Conservation (phyloP, 2,797 vertebrate species). For the Protosalanx chinensis region DNA sequence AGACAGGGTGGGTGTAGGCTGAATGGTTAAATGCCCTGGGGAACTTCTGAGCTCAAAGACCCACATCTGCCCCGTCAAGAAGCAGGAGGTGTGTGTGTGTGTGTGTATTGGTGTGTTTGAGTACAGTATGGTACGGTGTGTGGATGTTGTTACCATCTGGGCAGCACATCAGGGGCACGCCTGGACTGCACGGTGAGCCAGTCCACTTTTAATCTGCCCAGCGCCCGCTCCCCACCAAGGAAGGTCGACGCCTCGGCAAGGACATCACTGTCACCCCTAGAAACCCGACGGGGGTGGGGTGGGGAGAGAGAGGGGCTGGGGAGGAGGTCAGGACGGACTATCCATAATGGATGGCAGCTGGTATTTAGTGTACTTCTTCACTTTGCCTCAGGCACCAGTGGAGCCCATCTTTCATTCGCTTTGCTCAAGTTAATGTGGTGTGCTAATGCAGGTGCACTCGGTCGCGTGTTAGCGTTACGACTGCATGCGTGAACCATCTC, state of each 20-base stretch:
- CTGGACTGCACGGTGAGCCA: constrained; percentile 72
- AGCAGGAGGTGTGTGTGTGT: constrained; percentile 41
- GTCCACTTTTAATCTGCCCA: constrained; percentile 75
- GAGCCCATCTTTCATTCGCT: constrained; percentile 72
- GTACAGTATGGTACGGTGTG: constrained; percentile 13
- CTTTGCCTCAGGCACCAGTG: constrained; percentile 68
- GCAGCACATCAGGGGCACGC: constrained; percentile 73
- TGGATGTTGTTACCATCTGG: constrained; percentile 69
- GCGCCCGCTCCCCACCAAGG: constrained; percentile 64
- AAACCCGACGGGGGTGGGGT: constrained; percentile 52
- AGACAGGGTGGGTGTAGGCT: constrained; percentile 38
- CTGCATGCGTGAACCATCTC: background rate
- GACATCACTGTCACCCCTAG: constrained; percentile 67
- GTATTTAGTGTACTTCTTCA: constrained; percentile 70
- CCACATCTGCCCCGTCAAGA: constrained; percentile 69
- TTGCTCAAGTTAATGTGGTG: constrained; percentile 71
- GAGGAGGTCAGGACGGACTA: constrained; percentile 61
- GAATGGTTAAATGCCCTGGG: constrained; percentile 53
- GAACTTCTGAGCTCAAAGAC: constrained; percentile 48
- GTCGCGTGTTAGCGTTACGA: constrained; percentile 61
- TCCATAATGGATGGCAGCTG: constrained; percentile 76
- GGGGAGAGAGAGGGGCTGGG: constrained; percentile 14
- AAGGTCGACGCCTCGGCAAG: constrained; percentile 73
- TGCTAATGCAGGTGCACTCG: constrained; percentile 67
- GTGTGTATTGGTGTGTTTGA: constrained; percentile 3